A percentile compares a stretch with the other conserved stretches of the same genome.
phyloP scores from a whole-genome alignment of 2,797 vertebrate species.

The Austrolebias charrua region DNA sequence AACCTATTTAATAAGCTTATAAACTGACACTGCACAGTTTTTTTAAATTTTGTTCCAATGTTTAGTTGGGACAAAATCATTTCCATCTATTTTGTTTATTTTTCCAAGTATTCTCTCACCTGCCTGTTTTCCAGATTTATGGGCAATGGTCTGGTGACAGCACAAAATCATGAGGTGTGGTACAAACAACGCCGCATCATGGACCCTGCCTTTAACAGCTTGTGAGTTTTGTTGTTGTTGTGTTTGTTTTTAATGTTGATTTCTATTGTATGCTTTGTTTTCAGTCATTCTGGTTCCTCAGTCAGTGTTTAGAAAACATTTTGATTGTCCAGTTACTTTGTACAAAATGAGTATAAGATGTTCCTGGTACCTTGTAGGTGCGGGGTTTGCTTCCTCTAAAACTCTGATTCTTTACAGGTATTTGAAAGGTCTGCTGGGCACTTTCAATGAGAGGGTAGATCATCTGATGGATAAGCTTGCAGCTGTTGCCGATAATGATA shows the following conservation, averaged over 20 bases:
- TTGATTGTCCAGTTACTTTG: neutral
- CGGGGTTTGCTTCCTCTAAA: neutral
- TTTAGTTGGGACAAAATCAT: no score
- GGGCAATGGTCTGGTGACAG: slow-evolving; percentile 84
- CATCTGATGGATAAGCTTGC: slow-evolving; percentile 83
- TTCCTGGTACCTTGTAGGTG: neutral
- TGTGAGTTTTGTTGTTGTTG: slow-evolving; percentile 77
- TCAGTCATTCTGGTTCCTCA: no score
- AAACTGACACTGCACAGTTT: no score
- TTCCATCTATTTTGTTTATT: neutral
- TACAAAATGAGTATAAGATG: neutral
- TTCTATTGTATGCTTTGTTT: neutral
- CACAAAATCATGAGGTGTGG: slow-evolving; percentile 82
- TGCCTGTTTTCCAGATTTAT: slow-evolving; percentile 77
- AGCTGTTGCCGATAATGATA: slow-evolving; percentile 78
- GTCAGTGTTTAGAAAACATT: no score
- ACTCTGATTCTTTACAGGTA: slow-evolving; percentile 71
- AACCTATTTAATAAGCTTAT: no score
- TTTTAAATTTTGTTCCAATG: no score
- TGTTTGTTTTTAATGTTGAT: neutral
- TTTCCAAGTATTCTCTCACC: neutral
- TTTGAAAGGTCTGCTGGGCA: slow-evolving; percentile 82
- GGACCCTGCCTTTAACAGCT: slow-evolving; percentile 89
- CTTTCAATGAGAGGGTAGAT: slow-evolving; percentile 89
- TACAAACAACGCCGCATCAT: slow-evolving; percentile 88